A percentile compares a stretch with the other conserved stretches of the same genome.
phyloP scores from a whole-genome alignment of 1,140 invertebrate species.

The Aphelinus certus region DNA sequence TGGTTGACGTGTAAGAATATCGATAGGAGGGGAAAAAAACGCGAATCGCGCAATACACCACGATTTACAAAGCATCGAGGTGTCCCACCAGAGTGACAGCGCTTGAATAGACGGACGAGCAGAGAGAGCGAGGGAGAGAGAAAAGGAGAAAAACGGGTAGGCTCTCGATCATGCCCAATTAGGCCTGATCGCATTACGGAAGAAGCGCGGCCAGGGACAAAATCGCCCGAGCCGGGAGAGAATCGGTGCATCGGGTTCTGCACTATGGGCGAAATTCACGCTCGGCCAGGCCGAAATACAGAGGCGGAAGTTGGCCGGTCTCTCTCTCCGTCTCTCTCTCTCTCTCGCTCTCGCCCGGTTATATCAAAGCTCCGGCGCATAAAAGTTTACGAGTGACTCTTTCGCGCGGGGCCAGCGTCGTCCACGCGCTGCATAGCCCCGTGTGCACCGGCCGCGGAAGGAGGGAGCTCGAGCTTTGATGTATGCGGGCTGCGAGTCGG shows the following conservation, averaged over 20 bases:
- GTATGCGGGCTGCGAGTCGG: too few relatives aligned
- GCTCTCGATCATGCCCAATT: not conserved
- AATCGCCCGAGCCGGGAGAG: not conserved
- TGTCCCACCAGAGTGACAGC: too few relatives aligned
- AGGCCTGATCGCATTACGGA: not conserved
- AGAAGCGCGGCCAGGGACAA: not conserved
- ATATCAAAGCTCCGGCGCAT: constrained; percentile 54
- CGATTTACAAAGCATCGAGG: too few relatives aligned
- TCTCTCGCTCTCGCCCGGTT: constrained; percentile 43
- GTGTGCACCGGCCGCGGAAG: too few relatives aligned
- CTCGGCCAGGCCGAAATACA: constrained; percentile 16
- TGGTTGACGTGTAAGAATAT: too few relatives aligned
- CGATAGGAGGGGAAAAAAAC: too few relatives aligned
- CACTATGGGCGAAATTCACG: constrained; percentile 27
- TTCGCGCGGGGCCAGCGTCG: not conserved
- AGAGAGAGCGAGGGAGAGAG: too few relatives aligned
- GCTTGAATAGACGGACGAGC: too few relatives aligned
- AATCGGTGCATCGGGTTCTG: not conserved
- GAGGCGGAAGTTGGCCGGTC: constrained; percentile 52
- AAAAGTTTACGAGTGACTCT: constrained; percentile 60
- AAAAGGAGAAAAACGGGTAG: not conserved
- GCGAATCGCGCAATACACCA: too few relatives aligned
- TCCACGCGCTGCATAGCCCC: too few relatives aligned
- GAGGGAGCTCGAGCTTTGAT: too few relatives aligned
- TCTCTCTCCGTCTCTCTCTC: too few relatives aligned